Evolutionary conservation across 2,888 invertebrate genomes (phyloP).

Genomic region (Mesorhabditis belari): DNA sequence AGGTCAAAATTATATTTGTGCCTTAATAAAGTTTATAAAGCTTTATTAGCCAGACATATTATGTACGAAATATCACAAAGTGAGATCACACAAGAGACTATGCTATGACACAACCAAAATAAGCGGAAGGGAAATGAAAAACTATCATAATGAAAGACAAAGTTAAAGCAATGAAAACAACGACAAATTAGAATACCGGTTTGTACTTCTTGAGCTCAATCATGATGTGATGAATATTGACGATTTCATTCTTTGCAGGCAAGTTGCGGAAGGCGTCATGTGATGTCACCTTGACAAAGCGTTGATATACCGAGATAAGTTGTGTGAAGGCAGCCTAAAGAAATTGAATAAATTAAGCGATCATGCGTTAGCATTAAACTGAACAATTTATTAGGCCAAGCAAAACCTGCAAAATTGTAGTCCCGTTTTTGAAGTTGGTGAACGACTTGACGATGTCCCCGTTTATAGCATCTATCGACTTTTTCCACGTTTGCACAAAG

Average conservation of each 20-base stretch:
- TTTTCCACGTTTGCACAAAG: constrained; percentile 89
- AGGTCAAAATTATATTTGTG: too few species aligned
- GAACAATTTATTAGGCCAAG: neutral
- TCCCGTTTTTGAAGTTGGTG: constrained; percentile 89
- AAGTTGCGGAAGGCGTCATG: constrained; percentile 60
- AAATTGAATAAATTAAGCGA: neutral
- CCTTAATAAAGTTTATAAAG: too few species aligned
- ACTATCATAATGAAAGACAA: too few species aligned
- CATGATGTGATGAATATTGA: constrained; percentile 97
- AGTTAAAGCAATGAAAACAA: too few species aligned
- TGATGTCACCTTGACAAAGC: constrained; percentile 85
- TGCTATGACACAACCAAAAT: too few species aligned
- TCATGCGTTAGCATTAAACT: neutral
- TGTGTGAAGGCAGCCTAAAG: constrained; percentile 77
- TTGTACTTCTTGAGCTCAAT: constrained; percentile 99
- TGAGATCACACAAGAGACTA: too few species aligned
- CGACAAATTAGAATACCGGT: constrained; percentile 74
- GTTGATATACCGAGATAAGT: constrained; percentile 92
- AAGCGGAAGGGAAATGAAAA: too few species aligned
- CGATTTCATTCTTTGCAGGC: constrained; percentile 69
- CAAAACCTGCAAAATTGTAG: constrained; percentile 74
- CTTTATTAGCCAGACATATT: too few species aligned
- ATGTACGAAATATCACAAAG: too few species aligned
- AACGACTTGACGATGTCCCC: constrained; percentile 87
- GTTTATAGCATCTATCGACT: constrained; percentile 86